phyloP scores from a whole-genome alignment of 2,113 vertebrate species.

The Stercorarius parasiticus region DNA sequence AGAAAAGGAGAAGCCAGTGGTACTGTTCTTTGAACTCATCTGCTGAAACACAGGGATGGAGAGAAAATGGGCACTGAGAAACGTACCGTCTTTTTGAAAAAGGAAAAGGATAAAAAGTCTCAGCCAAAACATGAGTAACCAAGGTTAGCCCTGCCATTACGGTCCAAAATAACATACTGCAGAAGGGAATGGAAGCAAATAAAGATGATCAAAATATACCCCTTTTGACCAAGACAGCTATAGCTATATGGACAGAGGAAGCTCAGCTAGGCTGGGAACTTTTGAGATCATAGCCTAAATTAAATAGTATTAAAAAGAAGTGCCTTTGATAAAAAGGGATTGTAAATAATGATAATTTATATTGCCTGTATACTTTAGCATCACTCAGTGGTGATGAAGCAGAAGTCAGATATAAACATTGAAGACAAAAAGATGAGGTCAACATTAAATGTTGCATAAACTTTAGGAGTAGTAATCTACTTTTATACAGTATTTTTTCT shows the following conservation, averaged over 20 bases:
- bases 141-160: neutral
- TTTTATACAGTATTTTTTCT: neutral
- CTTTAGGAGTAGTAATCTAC: neutral
- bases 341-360: neutral
- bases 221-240: neutral
- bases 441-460: neutral
- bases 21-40: neutral
- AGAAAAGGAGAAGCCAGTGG: neutral
- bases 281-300: neutral
- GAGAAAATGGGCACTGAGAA: neutral
- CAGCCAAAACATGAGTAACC: neutral
- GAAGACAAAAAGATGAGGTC: neutral
- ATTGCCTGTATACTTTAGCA: neutral
- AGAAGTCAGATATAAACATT: neutral
- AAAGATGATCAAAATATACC: neutral
- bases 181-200: neutral
- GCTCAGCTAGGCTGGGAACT: neutral
- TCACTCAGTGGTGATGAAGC: neutral
- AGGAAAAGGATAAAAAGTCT: neutral
- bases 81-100: neutral
- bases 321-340: neutral
- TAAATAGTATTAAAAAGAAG: neutral
- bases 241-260: neutral
- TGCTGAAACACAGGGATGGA: neutral
- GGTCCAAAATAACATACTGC: slow-evolving; percentile 3